Evolutionary conservation across 2,797 vertebrate species (phyloP), one percentile per base, ranked within the genome.

Genomic region (Xyrichtys novacula): DNA sequence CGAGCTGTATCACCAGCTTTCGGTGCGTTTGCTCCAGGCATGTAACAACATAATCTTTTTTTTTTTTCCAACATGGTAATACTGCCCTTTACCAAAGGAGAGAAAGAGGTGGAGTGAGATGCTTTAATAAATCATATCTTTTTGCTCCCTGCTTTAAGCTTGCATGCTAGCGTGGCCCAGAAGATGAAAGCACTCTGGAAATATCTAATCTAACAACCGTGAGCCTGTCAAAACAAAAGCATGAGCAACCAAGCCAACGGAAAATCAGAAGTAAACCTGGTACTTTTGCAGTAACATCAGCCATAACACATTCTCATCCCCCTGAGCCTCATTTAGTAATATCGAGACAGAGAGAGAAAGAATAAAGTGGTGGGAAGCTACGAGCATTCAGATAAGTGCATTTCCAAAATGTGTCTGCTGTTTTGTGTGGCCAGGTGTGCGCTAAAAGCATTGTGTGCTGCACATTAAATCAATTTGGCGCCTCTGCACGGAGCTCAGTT

Each of bases 61-160:
- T 82, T 79, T 85, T 36, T 71, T 90, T 88, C 80, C 64, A 65
- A 74, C 77, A 90, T 82, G 88, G 82, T 89, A 91, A 92, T 90
- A 49, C 72, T 88, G 92, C 92, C 89, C 90, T 92, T 91, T 89
- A 71, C 55, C 52, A 54, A 40, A n/a, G 17, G n/a, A 29, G 54
- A 56, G 36, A 42, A 16, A n/a, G 44, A 25, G 57, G 19, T 47
- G 2, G 29, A 23, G 54, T 34, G 61, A 32, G 56, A 42, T 26
- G 48, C 65, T 74, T 85, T 81, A 81, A 75, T 76, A 80, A 84
- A 76, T 71, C 32, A 50, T 84, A 38, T 71, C 65, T 76, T 68
- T 57, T 29, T 53, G 25, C 42, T 71, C 23, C 42, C 52, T 55
- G 69, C 55, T 65, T 66, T 46, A 63, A 79, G 62, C 73, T 34